Conservation (phyloP, 2,888 invertebrate genomes). For the Hydropsyche betteni region DNA sequence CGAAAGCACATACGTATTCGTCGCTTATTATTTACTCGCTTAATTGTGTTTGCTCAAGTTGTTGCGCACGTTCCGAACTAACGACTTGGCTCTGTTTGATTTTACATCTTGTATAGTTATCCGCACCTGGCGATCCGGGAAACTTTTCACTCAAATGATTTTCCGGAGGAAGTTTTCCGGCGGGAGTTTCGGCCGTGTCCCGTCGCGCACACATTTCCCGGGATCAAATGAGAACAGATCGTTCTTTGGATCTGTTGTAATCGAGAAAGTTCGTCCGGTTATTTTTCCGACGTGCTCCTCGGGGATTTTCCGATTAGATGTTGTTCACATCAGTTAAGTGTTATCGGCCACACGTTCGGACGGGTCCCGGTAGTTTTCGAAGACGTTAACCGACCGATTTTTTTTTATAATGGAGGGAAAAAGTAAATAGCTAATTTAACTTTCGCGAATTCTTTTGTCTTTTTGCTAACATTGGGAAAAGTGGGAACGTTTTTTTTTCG, state of each 20-base stretch:
- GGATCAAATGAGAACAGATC: slow-evolving; percentile 48
- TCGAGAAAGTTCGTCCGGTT: slow-evolving; percentile 47
- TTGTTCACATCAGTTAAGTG: slow-evolving; percentile 34
- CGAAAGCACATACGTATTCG: too few species aligned
- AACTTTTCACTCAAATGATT: slow-evolving; percentile 49
- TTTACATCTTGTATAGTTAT: slow-evolving; percentile 18
- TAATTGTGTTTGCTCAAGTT: too few species aligned
- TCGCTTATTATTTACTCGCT: too few species aligned
- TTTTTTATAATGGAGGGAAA: too few species aligned
- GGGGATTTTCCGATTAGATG: slow-evolving; percentile 46
- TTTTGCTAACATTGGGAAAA: slow-evolving; percentile 2
- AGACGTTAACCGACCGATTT: too few species aligned
- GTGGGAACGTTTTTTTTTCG: slow-evolving; percentile 11
- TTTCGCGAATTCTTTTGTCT: not conserved
- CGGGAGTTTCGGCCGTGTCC: slow-evolving; percentile 5
- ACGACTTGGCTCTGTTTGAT: slow-evolving; percentile 5
- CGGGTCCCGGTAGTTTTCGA: too few species aligned
- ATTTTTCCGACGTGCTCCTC: slow-evolving; percentile 41
- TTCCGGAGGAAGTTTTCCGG: slow-evolving; percentile 35
- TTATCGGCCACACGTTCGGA: slow-evolving; percentile 4
- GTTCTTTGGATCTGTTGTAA: slow-evolving; percentile 48
- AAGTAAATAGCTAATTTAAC: slow-evolving; percentile 6
- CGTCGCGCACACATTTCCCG: not conserved
- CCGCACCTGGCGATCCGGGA: slow-evolving; percentile 30
- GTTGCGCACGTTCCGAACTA: not conserved